Base-by-base conservation (phyloP, 2,797 vertebrate species). In the Galago senegalensis region DNA sequence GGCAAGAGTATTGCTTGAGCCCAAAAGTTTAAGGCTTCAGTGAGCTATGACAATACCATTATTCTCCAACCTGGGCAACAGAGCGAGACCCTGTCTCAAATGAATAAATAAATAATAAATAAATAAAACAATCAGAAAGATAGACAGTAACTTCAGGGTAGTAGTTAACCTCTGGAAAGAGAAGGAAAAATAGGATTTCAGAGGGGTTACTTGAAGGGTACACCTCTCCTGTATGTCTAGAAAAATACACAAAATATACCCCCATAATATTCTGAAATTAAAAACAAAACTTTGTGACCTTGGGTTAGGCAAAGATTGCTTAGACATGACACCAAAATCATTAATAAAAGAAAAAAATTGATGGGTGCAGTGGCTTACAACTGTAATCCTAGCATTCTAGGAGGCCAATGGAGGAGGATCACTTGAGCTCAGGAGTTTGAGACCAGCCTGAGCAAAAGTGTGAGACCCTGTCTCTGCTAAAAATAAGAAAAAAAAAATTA, bases 41-140 rank as follows among this genome's bases (percentile, higher is more conserved):
- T 53, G 75, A 76, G 75, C 75, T 7, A 0, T 2, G 75, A n/a
- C 17, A 0, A 0, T 0, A 3, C 46, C 46, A 77, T 2, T 29
- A 27, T 27, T 31, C 43, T 76, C 46, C 25, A 76, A 46, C 8
- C 2, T 18, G 16, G 29, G 16, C 23, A 1, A 8, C 3, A 73
- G 23, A 43, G 25, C 1, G 7, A 73, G 72, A 73, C 23, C 16
- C 23, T 7, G 4, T 49, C 29, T 76, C 75, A 46, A 76, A 67
- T 31, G 79, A 56, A 60, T 92, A 65, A 53, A 87, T 21, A 61
- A 84, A 82, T 65, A n/a, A 87, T 69, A 37, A 18, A 63, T 34
- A 63, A 73, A 87, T 84, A 56, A 83, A 87, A 89, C 25, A 76
- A 84, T 27, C 13, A 21, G 65, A 70, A 76, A 1, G 87, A 69